Conservation (phyloP, 2,888 invertebrate species). For the Aelia acuminata region DNA sequence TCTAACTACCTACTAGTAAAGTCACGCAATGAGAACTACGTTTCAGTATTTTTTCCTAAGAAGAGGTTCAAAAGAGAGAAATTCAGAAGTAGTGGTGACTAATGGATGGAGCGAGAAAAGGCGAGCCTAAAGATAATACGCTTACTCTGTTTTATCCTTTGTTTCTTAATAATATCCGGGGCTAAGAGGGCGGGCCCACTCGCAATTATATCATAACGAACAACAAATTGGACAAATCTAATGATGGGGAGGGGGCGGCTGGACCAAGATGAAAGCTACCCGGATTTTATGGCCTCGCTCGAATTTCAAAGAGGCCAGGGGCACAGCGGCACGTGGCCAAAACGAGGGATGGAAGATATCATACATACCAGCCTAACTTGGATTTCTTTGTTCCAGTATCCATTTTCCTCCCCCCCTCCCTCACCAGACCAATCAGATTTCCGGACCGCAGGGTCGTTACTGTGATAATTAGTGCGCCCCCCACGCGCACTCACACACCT, state of each 20-base stretch:
- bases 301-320: conserved; percentile 20
- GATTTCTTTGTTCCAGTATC: conserved; percentile 32
- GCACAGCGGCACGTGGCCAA: conserved; percentile 26
- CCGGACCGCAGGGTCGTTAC: conserved; percentile 46
- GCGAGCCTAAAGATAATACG: not conserved
- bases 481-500: conserved; percentile 1
- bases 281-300: not conserved
- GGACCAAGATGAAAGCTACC: conserved; percentile 4
- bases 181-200: not conserved
- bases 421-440: conserved; percentile 25
- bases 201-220: conserved; percentile 35
- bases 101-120: not conserved
- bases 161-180: conserved; percentile 34
- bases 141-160: not conserved
- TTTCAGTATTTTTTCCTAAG: not conserved
- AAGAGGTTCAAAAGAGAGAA: not conserved
- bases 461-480: not conserved
- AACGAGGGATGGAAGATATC: conserved; percentile 37
- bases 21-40: no score
- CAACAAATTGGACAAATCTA: conserved; percentile 38
- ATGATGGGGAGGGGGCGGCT: not conserved
- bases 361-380: conserved; percentile 13
- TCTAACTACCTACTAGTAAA: no score
- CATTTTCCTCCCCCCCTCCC: not conserved
- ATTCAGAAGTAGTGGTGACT: not conserved